Conservation (phyloP, 2,113 vertebrate species). For the Notarius lentiginosus region DNA sequence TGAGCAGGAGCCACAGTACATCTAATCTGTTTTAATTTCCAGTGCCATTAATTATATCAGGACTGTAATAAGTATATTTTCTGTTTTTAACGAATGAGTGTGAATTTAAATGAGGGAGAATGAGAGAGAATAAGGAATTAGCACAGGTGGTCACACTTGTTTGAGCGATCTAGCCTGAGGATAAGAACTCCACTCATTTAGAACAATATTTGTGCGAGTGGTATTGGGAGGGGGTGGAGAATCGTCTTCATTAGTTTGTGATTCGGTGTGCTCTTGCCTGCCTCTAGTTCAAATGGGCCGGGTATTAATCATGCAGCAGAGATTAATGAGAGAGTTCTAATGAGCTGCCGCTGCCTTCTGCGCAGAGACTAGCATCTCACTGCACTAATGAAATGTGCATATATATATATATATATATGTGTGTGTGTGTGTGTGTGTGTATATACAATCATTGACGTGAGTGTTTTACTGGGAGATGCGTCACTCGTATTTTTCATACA, state of each 20-base stretch:
- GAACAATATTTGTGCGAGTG: conserved; percentile 32
- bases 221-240: not conserved
- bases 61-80: conserved; percentile 10
- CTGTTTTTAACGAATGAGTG: not conserved
- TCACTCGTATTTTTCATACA: no score
- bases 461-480: no score
- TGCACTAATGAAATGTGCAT: conserved; percentile 16
- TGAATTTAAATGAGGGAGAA: conserved; percentile 26
- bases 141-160: conserved; percentile 35
- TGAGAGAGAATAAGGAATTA: not conserved
- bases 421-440: no score
- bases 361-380: conserved; percentile 15
- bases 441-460: no score
- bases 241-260: conserved; percentile 37
- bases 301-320: conserved; percentile 49
- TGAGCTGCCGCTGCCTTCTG: conserved; percentile 46
- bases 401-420: no score
- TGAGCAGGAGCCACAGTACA: conserved; percentile 1
- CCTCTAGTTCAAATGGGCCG: conserved; percentile 42
- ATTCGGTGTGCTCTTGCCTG: conserved; percentile 25
- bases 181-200: conserved; percentile 28
- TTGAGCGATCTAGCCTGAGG: conserved; percentile 25
- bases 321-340: conserved; percentile 48
- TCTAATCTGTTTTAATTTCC: conserved; percentile 16
- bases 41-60: conserved; percentile 22